phyloP scores from a whole-genome alignment of 2,888 invertebrate genomes.

The Cheilosia grossa region DNA sequence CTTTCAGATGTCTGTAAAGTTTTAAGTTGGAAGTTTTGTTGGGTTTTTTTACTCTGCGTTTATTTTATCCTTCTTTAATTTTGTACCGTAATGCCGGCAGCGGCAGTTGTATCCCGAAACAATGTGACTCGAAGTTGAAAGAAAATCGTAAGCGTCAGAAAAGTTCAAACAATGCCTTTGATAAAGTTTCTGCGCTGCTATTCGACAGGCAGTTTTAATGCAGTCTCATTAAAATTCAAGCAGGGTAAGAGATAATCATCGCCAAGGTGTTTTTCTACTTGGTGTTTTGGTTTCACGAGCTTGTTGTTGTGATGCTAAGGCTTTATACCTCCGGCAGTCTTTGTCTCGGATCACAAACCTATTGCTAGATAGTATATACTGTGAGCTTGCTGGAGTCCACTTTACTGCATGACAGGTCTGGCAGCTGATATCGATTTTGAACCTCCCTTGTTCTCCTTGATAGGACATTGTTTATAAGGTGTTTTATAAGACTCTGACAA shows the following conservation, averaged over 20 bases:
- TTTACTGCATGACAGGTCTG: too few relatives aligned
- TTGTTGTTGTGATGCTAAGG: too few relatives aligned
- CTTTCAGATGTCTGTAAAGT: conserved; percentile 46
- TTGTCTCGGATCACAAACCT: too few relatives aligned
- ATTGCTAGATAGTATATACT: too few relatives aligned
- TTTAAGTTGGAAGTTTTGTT: background rate
- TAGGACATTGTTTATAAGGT: too few relatives aligned
- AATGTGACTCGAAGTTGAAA: conserved; percentile 30
- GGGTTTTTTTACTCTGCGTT: background rate
- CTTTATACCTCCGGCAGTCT: too few relatives aligned
- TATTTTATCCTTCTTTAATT: background rate
- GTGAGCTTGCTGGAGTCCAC: too few relatives aligned
- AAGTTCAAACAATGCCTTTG: conserved; percentile 48
- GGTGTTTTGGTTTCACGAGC: background rate
- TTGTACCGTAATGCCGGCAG: too few relatives aligned
- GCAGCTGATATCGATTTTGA: too few relatives aligned
- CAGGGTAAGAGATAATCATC: background rate
- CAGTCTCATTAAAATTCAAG: conserved; percentile 44
- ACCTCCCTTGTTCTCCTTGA: too few relatives aligned
- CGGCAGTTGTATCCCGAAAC: conserved; percentile 19
- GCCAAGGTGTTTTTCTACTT: background rate
- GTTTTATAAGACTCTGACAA: too few relatives aligned
- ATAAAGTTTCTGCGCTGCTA: conserved; percentile 2
- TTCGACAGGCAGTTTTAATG: conserved; percentile 19
- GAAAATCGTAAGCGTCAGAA: background rate